Evolutionary conservation across 2,888 invertebrate genomes (phyloP), one percentile per base, ranked within the genome.

Genomic region (Merodon equestris): DNA sequence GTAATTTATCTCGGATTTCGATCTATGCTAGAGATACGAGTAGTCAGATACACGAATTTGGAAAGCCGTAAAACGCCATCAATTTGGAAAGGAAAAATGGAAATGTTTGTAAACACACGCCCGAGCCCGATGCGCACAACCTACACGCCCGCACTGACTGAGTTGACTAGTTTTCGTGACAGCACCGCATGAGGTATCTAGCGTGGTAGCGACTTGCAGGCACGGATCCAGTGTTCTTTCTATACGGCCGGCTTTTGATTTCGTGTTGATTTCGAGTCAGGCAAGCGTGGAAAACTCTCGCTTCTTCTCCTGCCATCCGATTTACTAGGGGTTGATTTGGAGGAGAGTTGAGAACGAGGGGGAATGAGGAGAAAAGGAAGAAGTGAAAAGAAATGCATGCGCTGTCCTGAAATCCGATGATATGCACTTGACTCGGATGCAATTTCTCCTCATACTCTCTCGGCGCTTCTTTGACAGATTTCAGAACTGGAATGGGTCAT

Each of bases 131-230:
- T 45, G 51, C 63, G 67, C 66, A 71, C 79, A 79, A 70, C 68
- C 74, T 70, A 79, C 77, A 74, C 74, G 74, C 79, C 73, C 79
- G 74, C 73, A 79, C 58, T 60, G 54, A 68, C 64, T 51, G 60
- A 79, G 64, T 70, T 70, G 79, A 79, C 79, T 79, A 70, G 68
- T 74, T 68, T 74, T 54, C 18, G 45, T 42, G 34, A 38, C 64
- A 40, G 36, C 77, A 68, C 44, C 73, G 73, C 77, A 77, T 77
- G 77, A 72, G 67, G 77, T 68, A 66, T 38, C 47, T 67, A 56
- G 68, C 68, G 71, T 45, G 40, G 68, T 58, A 73, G 67, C 58
- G 53, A 58, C 64, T 27, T 7, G 27, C 63, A 64, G 60, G 71
- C 71, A 5, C 10, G n/a, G 9, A 3, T n/a, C 13, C 57, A 44